phyloP scores from a whole-genome alignment of 1,140 invertebrate species.

The Drosophila erecta region DNA sequence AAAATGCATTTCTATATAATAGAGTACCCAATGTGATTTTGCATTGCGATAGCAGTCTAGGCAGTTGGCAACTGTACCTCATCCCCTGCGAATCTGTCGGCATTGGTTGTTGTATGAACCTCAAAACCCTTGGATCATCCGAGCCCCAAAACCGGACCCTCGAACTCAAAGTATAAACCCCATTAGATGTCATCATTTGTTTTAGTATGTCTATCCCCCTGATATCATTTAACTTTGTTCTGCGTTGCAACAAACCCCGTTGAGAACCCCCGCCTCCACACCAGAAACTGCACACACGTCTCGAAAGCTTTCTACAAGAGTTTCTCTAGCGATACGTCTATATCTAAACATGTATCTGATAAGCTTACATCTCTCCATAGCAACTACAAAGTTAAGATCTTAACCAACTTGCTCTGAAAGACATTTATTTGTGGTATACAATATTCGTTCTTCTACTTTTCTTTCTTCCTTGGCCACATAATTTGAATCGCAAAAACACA shows the following conservation, averaged over 20 bases:
- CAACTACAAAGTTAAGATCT: constrained; percentile 52
- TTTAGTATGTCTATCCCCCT: neutral
- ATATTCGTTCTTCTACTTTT: constrained; percentile 79
- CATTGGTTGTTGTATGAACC: constrained; percentile 24
- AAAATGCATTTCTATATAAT: neutral
- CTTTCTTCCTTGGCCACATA: constrained; percentile 63
- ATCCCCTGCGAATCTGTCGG: constrained; percentile 11
- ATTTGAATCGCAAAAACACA: constrained; percentile 27
- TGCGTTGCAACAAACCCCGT: constrained; percentile 11
- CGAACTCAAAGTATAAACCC: neutral
- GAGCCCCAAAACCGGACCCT: constrained; percentile 2
- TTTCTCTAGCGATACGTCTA: constrained; percentile 45
- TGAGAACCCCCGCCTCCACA: constrained; percentile 6
- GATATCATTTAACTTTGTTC: constrained; percentile 47
- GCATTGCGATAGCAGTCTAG: too few relatives aligned
- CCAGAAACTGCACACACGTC: constrained; percentile 26
- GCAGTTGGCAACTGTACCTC: constrained; percentile 23
- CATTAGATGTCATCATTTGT: constrained; percentile 54
- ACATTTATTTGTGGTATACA: constrained; percentile 68
- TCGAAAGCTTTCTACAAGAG: constrained; percentile 44
- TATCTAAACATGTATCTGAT: constrained; percentile 49
- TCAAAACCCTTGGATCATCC: constrained; percentile 7
- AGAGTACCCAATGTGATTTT: constrained; percentile 1
- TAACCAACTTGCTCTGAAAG: constrained; percentile 59
- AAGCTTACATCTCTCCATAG: constrained; percentile 65